Base-by-base conservation (phyloP, 1,140 invertebrate genomes). In the Harlomillsia oculata region DNA sequence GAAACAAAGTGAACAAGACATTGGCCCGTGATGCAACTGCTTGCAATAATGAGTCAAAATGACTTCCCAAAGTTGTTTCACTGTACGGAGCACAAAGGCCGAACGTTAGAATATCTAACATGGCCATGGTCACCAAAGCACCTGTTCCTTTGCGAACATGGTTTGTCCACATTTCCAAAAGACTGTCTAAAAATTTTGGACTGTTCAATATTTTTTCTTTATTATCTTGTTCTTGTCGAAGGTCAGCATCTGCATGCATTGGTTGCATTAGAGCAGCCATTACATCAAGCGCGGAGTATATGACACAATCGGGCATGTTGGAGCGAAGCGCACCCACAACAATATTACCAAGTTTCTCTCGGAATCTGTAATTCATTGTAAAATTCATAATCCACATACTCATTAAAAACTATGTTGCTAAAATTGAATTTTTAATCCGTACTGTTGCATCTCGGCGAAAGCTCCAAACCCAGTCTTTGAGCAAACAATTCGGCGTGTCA, bases 51-150 rank as follows among this genome's bases (percentile, higher is more conserved):
- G 82, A 83, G 71, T 99, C 96, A 76, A 99, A 99, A 69, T 97
- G 88, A 67, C 89, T 89, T 18, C 94, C 92, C 70, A 97, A 91
- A 0, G 97, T 99, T 28, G 97, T 99, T 76, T 99, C 97, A 71
- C 90, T 95, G 74, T 98, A 99, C 20, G 97, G 97, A 56, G 96
- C 89, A 76, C 96, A 99, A 9, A 99, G 76, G 5, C 93, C 86
- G 77, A 96, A 99, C n/a, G 95, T 99, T 59, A 99, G 75, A 69
- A 99, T 95, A 74, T 99, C 97, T 67, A 99, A 77, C 90, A 99
- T 96, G 30, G 92, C 88, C 63, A 79, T 73, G 39, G 84, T 80
- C 18, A 83, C 76, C 14, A 83, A 67, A 34, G 80, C 80, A 23
- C 82, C 82, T 25, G 78, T 80, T 32, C 75, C 63, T 39, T 58